These are phyloP conservation scores for Dipodomys stephensi DNA, from an alignment of 2,113 vertebrate species.

Conservation along the genomic window DNA sequence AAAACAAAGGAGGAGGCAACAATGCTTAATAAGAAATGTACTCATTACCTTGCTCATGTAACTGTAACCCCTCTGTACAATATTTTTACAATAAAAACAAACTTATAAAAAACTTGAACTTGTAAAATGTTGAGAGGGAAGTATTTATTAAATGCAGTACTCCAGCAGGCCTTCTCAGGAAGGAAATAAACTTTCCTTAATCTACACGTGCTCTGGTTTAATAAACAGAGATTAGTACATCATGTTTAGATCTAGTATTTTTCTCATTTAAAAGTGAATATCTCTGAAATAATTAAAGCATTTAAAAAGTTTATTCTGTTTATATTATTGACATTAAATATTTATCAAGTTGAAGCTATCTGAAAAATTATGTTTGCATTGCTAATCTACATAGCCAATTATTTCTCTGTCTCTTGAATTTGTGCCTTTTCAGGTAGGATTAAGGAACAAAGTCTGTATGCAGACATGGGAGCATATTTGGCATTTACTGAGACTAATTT, in stretches of 20 bases:
- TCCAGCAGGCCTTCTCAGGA: neutral
- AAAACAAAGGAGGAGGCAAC: too few species aligned
- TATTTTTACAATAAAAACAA: too few species aligned
- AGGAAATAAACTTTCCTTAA: neutral
- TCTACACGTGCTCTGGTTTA: neutral
- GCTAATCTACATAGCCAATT: neutral
- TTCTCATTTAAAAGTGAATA: constrained; percentile 5
- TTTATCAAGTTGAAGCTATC: constrained; percentile 44
- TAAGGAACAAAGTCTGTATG: neutral
- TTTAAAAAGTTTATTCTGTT: constrained; percentile 27
- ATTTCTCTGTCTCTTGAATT: neutral
- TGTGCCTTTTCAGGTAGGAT: neutral
- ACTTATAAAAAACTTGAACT: neutral
- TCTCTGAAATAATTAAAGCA: constrained; percentile 5
- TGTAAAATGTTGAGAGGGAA: neutral
- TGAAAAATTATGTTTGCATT: constrained; percentile 33
- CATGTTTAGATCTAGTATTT: neutral
- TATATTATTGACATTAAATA: constrained; percentile 22
- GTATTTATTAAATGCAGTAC: neutral
- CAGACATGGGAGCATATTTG: neutral
- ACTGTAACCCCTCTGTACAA: too few species aligned
- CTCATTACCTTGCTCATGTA: too few species aligned
- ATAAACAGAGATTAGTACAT: constrained; percentile 25
- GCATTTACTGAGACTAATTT: neutral
- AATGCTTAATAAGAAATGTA: too few species aligned